Percentiles rank a stretch among this genome's conserved stretches.
phyloP scores from a whole-genome alignment of 2,888 invertebrate species.

The Ichneumoninae sp. region DNA sequence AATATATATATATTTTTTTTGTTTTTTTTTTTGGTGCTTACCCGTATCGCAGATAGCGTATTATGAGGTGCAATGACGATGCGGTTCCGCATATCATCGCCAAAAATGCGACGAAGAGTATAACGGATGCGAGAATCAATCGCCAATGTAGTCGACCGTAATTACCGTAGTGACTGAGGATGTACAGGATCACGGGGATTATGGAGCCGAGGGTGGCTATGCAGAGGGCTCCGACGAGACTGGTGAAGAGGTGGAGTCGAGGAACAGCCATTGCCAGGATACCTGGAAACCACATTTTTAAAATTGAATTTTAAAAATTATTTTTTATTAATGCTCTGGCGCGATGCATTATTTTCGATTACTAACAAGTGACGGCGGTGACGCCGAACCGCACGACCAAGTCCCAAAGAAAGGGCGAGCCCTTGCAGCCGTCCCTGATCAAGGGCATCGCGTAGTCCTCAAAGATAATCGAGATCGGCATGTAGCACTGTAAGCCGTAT shows the following conservation, averaged over 20 bases:
- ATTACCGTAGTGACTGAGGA: conserved; percentile 71
- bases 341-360: not conserved
- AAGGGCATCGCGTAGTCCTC: conserved; percentile 69
- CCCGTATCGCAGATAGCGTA: conserved; percentile 69
- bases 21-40: conserved; percentile 37
- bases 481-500: conserved; percentile 75
- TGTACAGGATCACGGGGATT: conserved; percentile 73
- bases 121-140: conserved; percentile 67
- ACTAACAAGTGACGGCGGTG: conserved; percentile 71
- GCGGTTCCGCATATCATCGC: conserved; percentile 69
- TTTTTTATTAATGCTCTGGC: not conserved
- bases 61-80: conserved; percentile 65
- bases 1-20: not conserved
- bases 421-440: conserved; percentile 66
- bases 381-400: conserved; percentile 71
- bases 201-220: conserved; percentile 73
- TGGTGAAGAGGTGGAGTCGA: conserved; percentile 73
- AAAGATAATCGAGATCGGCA: conserved; percentile 73
- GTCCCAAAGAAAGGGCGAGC: conserved; percentile 70
- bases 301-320: not conserved
- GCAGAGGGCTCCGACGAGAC: conserved; percentile 72
- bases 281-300: conserved; percentile 63
- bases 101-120: conserved; percentile 69
- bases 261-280: conserved; percentile 72
- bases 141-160: conserved; percentile 74